These are phyloP conservation scores for Caenorhabditis remanei DNA, from an alignment of 1,140 invertebrate genomes.

Conservation along the genomic window DNA sequence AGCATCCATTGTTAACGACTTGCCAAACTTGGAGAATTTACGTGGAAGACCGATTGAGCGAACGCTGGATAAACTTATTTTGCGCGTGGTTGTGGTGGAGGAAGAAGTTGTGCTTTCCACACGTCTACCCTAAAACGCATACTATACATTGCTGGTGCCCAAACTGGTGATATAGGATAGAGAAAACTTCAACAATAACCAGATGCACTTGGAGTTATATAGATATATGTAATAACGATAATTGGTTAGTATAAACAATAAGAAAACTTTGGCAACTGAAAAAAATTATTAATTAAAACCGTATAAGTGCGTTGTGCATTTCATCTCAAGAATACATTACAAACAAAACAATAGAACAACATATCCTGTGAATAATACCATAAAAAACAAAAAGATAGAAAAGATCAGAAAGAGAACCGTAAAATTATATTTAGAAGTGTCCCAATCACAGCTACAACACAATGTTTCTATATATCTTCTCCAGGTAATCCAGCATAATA, in stretches of 20 bases:
- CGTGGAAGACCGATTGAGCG: slow-evolving; percentile 75
- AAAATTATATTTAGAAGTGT: not conserved
- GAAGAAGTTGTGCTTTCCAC: slow-evolving; percentile 58
- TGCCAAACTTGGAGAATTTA: slow-evolving; percentile 74
- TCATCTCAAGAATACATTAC: too few species aligned
- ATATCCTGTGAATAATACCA: not conserved
- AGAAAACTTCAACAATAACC: not conserved
- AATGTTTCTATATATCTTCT: slow-evolving; percentile 12
- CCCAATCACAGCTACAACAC: not conserved
- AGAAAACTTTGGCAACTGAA: not conserved
- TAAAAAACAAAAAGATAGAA: not conserved
- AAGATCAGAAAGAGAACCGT: not conserved
- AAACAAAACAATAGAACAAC: not conserved
- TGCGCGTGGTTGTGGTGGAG: slow-evolving; percentile 67
- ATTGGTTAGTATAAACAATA: not conserved
- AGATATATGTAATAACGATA: not conserved
- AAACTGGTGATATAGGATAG: slow-evolving; percentile 54
- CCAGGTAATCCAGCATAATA: slow-evolving; percentile 17
- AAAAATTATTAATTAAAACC: not conserved
- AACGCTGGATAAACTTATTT: slow-evolving; percentile 76
- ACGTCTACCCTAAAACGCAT: slow-evolving; percentile 52
- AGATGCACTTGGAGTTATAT: not conserved
- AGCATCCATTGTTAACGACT: slow-evolving; percentile 75
- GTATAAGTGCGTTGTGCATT: not conserved
- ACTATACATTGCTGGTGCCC: slow-evolving; percentile 54